Percentiles rank a stretch among this genome's conserved stretches.
phyloP scores from a whole-genome alignment of 2,888 invertebrate genomes.

The Rhimphoctona megacephalus region DNA sequence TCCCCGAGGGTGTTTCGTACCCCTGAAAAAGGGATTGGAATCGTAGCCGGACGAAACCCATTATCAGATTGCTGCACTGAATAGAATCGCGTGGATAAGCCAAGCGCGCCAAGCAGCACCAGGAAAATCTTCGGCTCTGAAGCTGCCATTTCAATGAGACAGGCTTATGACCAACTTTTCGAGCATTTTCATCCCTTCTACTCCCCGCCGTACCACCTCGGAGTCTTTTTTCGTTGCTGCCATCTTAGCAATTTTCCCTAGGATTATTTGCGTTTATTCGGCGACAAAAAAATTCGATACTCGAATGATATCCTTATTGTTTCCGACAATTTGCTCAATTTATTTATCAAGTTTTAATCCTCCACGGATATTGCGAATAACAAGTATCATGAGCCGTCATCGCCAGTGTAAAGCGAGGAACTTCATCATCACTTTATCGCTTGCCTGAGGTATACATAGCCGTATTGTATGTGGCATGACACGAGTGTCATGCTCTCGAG shows the following conservation, averaged over 20 bases:
- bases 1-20: constrained; percentile 52
- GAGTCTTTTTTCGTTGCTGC: too few relatives aligned
- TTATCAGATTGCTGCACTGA: constrained; percentile 63
- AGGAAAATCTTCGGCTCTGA: constrained; percentile 29
- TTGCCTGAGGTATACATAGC: neutral
- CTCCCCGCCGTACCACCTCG: neutral
- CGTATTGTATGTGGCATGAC: neutral
- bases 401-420: too few relatives aligned
- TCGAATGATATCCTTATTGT: too few relatives aligned
- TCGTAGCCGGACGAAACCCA: constrained; percentile 45
- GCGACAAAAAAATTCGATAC: too few relatives aligned
- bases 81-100: constrained; percentile 60
- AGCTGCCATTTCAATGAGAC: constrained; percentile 45
- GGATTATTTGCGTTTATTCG: too few relatives aligned
- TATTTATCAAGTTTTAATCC: too few relatives aligned
- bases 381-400: too few relatives aligned
- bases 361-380: too few relatives aligned
- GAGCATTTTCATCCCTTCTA: constrained; percentile 22
- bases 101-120: constrained; percentile 27
- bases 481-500: constrained; percentile 15
- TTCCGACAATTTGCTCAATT: too few relatives aligned
- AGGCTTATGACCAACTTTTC: constrained; percentile 40
- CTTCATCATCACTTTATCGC: neutral
- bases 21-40: neutral
- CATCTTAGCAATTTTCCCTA: too few relatives aligned